A percentile compares a stretch with the other conserved stretches of the same genome.
phyloP scores from a whole-genome alignment of 2,113 vertebrate species.

The Mobula hypostoma region DNA sequence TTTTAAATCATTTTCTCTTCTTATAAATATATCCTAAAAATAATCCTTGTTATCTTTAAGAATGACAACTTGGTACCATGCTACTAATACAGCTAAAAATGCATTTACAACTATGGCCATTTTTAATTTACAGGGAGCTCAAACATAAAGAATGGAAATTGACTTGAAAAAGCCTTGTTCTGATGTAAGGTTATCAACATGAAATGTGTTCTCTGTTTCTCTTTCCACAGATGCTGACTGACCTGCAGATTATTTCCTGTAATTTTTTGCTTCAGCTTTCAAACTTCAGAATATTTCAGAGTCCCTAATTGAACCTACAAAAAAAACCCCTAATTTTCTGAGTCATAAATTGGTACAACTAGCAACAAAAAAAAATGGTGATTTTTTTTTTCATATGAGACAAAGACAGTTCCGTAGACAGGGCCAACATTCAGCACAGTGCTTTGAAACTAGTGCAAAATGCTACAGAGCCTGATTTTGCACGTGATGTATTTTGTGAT shows the following conservation, averaged over 20 bases:
- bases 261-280: too few relatives aligned
- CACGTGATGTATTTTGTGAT: neutral
- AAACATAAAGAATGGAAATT: neutral
- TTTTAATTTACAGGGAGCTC: neutral
- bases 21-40: neutral
- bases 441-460: neutral
- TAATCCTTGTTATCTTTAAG: neutral
- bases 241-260: too few relatives aligned
- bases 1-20: neutral
- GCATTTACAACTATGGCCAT: neutral
- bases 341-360: neutral
- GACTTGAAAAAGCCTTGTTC: neutral
- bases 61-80: neutral
- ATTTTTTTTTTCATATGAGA: too few relatives aligned
- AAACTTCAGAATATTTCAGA: neutral
- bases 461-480: neutral
- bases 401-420: too few relatives aligned
- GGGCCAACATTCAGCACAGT: neutral
- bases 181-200: too few relatives aligned
- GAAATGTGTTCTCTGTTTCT: too few relatives aligned
- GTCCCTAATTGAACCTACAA: neutral
- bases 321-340: neutral
- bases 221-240: too few relatives aligned
- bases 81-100: neutral
- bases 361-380: neutral